Conservation (phyloP, 2,113 vertebrate genomes). For the Craseonycteris thonglongyai region DNA sequence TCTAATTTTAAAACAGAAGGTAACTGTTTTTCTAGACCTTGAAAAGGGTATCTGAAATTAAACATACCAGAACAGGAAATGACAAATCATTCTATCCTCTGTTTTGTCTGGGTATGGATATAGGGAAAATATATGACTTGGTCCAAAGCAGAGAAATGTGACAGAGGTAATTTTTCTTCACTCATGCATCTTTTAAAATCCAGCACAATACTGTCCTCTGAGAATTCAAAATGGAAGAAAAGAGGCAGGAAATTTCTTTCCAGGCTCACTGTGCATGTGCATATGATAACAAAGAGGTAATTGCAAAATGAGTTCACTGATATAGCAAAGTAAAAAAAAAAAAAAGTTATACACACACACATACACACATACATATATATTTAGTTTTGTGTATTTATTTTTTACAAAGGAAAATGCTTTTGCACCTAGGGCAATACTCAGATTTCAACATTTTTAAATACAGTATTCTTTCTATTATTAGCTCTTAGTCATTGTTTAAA, state of each 20-base stretch:
- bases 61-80: conserved; percentile 41
- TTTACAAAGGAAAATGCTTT: not conserved
- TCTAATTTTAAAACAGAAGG: conserved; percentile 50
- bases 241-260: not conserved
- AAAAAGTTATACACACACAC: no score
- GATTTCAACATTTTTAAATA: not conserved
- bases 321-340: not conserved
- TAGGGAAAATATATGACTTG: conserved; percentile 46
- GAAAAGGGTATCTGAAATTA: conserved; percentile 47
- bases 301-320: not conserved
- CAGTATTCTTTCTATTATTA: not conserved
- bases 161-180: conserved; percentile 49
- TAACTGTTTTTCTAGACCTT: not conserved
- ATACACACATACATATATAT: no score
- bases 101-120: conserved; percentile 35
- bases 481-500: not conserved
- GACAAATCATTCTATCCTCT: not conserved
- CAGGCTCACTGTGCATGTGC: not conserved
- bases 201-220: not conserved
- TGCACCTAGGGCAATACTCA: not conserved
- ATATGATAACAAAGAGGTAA: not conserved
- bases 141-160: conserved; percentile 24
- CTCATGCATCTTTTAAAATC: conserved; percentile 46
- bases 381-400: no score
- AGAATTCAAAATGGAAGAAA: conserved; percentile 33